A percentile compares a stretch with the other conserved stretches of the same genome.
Conservation (phyloP, 2,888 invertebrate genomes). For the Drosophila neotestacea region DNA sequence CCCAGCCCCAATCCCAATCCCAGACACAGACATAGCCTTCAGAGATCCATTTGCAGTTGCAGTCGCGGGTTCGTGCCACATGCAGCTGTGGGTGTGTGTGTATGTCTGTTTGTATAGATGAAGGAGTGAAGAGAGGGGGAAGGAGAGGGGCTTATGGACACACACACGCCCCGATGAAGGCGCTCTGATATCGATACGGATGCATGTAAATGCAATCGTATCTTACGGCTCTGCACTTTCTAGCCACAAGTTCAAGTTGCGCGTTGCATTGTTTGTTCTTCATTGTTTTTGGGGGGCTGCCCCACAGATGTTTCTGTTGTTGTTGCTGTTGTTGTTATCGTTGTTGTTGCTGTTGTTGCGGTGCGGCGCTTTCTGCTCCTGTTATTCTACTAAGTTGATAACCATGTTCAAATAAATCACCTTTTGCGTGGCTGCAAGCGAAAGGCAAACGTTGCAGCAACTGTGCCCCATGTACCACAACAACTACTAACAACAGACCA, state of each 20-base stretch:
- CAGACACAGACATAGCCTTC: conserved; percentile 10
- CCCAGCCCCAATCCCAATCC: conserved; percentile 29
- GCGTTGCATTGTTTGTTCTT: conserved; percentile 81
- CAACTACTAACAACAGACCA: conserved; percentile 6
- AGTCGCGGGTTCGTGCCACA: conserved; percentile 65
- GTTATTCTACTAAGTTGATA: conserved; percentile 84
- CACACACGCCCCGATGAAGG: conserved; percentile 75
- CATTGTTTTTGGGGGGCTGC: conserved; percentile 64
- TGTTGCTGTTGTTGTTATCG: conserved; percentile 28
- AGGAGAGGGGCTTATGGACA: conserved; percentile 14
- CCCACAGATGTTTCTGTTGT: conserved; percentile 31
- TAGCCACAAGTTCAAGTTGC: conserved; percentile 81
- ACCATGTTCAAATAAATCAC: conserved; percentile 85
- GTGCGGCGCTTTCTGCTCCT: conserved; percentile 82
- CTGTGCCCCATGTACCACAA: conserved; percentile 48
- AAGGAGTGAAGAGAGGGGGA: neutral
- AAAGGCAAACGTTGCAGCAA: conserved; percentile 64
- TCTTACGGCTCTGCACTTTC: conserved; percentile 82
- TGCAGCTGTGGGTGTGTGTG: conserved; percentile 78
- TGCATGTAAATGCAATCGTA: conserved; percentile 82
- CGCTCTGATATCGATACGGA: conserved; percentile 77
- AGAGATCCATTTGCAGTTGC: conserved; percentile 22
- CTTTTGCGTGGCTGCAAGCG: conserved; percentile 82
- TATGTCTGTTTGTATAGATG: conserved; percentile 45
- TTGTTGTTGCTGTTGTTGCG: conserved; percentile 42